Base-by-base conservation (phyloP, 1,140 invertebrate species). In the Magallana ariakensis region DNA sequence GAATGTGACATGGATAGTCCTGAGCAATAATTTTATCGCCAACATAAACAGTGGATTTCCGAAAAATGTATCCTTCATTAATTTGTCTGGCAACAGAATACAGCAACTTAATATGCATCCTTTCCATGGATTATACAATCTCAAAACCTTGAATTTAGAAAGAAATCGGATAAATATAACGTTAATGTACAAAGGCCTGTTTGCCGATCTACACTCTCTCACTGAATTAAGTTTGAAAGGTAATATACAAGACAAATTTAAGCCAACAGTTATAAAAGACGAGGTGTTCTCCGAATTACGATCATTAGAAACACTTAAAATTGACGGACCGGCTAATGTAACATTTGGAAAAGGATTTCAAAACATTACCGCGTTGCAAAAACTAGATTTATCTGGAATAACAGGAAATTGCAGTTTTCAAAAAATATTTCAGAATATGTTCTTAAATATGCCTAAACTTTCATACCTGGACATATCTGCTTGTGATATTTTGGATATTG, bases 401-500 rank as follows among this genome's bases (percentile, higher is more conserved):
- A 70, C 66, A 4, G 66, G 66, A 13, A 46, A 75, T 22, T 75
- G 66, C 33, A 26, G 22, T 5, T 75, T 75, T 26, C 2, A 33
- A 9, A 26, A 3, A 1, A 33, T 75, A 26, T 13, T 9, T 13
- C 19, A 75, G 5, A 8, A 33, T 10, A 26, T 75, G 22, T 75
- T 75, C 10, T 26, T 0, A 1, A 19, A 75, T 33, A 26, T 33
- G 22, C 66, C 66, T 33, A 19, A 75, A 13, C n/a, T 60, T 5
- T 13, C 15, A 11, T 60, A 60, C 13, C 0, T 60, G 1, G 58
- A 60, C 1, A 7, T 15, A 13, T 75, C 66, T 5, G 66, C 66
- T 26, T 75, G 66, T 33, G 22, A 75, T 26, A 75, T 75, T 22
- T 11, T 75, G 13, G 66, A 75, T 26, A 75, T 75, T 75, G 66